These are phyloP conservation scores for Drosophila lutescens DNA, from an alignment of 2,888 invertebrate genomes.

Conservation along the genomic window DNA sequence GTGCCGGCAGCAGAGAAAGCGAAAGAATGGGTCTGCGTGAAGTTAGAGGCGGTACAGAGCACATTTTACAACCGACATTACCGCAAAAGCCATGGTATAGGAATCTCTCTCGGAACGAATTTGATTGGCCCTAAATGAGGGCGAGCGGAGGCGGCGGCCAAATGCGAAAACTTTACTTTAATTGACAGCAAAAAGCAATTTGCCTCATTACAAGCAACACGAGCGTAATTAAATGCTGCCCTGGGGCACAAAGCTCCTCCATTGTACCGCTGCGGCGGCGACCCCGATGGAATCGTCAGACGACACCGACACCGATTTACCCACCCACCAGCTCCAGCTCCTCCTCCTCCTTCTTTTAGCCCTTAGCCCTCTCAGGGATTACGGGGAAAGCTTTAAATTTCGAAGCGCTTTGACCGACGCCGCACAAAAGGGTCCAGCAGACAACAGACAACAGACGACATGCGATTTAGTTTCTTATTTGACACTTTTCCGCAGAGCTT, in stretches of 20 bases:
- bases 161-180: constrained; percentile 77
- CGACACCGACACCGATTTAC: constrained; percentile 12
- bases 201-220: constrained; percentile 76
- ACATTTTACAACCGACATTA: constrained; percentile 57
- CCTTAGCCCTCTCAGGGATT: constrained; percentile 3
- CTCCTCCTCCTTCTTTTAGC: not conserved
- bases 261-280: constrained; percentile 26
- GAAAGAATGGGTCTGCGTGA: constrained; percentile 24
- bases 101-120: constrained; percentile 33
- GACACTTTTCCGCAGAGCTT: constrained; percentile 67
- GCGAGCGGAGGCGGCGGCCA: constrained; percentile 44
- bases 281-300: constrained; percentile 58
- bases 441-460: constrained; percentile 47
- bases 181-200: constrained; percentile 80
- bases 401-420: constrained; percentile 48
- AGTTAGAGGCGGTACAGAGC: constrained; percentile 41
- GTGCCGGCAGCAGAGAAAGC: constrained; percentile 24
- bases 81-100: constrained; percentile 52
- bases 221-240: constrained; percentile 75
- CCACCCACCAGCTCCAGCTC: not conserved
- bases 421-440: constrained; percentile 58
- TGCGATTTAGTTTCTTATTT: constrained; percentile 80
- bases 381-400: constrained; percentile 58
- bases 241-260: constrained; percentile 45
- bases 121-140: constrained; percentile 68